Percentiles rank a stretch among this genome's conserved stretches.
Evolutionary conservation across 1,140 invertebrate species (phyloP).

Genomic region (Hesperophylax magnus): DNA sequence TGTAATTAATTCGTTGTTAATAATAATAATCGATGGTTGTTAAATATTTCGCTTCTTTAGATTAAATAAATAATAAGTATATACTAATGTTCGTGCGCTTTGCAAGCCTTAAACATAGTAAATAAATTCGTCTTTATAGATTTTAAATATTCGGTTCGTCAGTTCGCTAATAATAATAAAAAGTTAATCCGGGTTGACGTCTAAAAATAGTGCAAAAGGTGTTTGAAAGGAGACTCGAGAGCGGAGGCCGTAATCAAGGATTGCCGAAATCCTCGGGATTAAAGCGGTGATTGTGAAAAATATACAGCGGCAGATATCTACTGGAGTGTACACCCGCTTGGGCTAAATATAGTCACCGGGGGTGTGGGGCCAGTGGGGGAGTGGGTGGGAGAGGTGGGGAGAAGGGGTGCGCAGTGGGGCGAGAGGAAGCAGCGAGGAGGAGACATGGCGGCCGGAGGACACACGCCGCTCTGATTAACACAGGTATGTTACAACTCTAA

Average conservation of each 20-base stretch:
- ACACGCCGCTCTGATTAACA: slow-evolving; percentile 54
- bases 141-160: background rate
- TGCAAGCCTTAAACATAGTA: slow-evolving; percentile 30
- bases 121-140: background rate
- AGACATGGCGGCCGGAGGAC: slow-evolving; percentile 47
- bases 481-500: slow-evolving; percentile 45
- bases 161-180: background rate
- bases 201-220: slow-evolving; percentile 11
- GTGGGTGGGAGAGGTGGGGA: background rate
- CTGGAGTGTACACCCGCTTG: background rate
- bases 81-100: slow-evolving; percentile 15
- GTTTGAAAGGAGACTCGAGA: background rate
- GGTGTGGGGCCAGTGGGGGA: background rate
- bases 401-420: background rate
- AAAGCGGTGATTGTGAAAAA: slow-evolving; percentile 16
- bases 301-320: background rate
- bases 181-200: background rate
- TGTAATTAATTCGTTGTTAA: slow-evolving; percentile 18
- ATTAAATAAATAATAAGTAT: no score
- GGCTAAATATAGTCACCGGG: slow-evolving; percentile 3
- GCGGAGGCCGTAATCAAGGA: background rate
- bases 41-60: slow-evolving; percentile 27
- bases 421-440: slow-evolving; percentile 9
- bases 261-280: background rate
- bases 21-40: slow-evolving; percentile 30